Percentiles rank a stretch among this genome's conserved stretches.
phyloP scores from a whole-genome alignment of 92 coral and sea anemone genomes.

The Palythoa grandis region DNA sequence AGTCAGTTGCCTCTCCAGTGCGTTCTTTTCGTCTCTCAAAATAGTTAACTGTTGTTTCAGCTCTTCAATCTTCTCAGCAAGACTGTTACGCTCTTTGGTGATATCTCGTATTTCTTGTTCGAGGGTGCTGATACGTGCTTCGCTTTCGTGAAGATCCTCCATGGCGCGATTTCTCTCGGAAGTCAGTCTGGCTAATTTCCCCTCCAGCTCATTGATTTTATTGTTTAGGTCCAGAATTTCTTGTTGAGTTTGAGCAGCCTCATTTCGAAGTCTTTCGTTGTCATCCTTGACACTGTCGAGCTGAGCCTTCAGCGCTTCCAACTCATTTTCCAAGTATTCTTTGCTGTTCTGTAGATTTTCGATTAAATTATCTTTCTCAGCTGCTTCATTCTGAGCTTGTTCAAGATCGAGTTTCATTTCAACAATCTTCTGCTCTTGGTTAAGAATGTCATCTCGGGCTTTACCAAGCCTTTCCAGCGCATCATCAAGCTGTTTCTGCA shows the following conservation, averaged over 20 bases:
- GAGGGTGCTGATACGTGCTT: constrained; percentile 67
- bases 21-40: constrained; percentile 84
- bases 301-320: constrained; percentile 71
- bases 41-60: constrained; percentile 66
- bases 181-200: constrained; percentile 73
- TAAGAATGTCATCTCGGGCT: constrained; percentile 77
- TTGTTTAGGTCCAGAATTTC: constrained; percentile 81
- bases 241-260: constrained; percentile 64
- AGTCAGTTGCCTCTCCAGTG: constrained; percentile 77
- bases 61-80: constrained; percentile 87
- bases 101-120: constrained; percentile 90
- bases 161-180: constrained; percentile 91
- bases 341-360: constrained; percentile 73
- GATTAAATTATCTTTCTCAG: constrained; percentile 82
- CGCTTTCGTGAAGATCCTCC: constrained; percentile 76
- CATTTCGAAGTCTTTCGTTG: constrained; percentile 69
- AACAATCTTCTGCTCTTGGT: constrained; percentile 75
- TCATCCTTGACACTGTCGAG: constrained; percentile 71
- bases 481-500: constrained; percentile 77
- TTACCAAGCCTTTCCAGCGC: constrained; percentile 74
- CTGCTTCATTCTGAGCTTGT: constrained; percentile 68
- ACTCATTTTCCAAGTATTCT: constrained; percentile 76
- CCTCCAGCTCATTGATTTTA: constrained; percentile 84
- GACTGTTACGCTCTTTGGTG: constrained; percentile 71
- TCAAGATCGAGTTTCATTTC: constrained; percentile 83